phyloP scores from a whole-genome alignment of 1,140 invertebrate species.

The Antheraea mylitta region DNA sequence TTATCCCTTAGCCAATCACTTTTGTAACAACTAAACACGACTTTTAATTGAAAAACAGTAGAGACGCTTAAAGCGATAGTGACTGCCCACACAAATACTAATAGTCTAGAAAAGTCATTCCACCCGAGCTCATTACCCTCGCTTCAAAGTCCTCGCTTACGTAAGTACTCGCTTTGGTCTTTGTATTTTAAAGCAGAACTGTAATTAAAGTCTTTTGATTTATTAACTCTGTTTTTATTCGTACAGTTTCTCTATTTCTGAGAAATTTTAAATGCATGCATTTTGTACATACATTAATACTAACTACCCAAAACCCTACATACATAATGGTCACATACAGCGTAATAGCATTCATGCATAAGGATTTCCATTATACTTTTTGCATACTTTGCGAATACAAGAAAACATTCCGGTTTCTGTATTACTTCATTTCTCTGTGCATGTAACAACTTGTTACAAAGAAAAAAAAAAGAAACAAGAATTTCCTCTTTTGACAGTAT shows the following conservation, averaged over 20 bases:
- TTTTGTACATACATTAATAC: too few relatives aligned
- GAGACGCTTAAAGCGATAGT: constrained; percentile 10
- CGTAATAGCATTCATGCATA: too few relatives aligned
- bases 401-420: too few relatives aligned
- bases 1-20: not conserved
- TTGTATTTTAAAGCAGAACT: not conserved
- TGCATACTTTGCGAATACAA: too few relatives aligned
- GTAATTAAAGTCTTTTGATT: not conserved
- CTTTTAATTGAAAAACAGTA: constrained; percentile 5
- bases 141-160: constrained; percentile 10
- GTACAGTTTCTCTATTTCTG: not conserved
- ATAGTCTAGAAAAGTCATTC: constrained; percentile 22
- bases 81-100: constrained; percentile 18
- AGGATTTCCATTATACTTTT: too few relatives aligned
- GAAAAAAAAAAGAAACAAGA: too few relatives aligned
- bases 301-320: too few relatives aligned
- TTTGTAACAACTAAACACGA: constrained; percentile 10
- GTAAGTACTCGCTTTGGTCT: not conserved
- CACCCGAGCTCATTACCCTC: constrained; percentile 18
- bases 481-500: too few relatives aligned
- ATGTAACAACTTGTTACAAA: too few relatives aligned
- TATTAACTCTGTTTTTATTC: not conserved
- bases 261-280: not conserved
- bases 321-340: too few relatives aligned
- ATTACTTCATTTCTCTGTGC: too few relatives aligned